phyloP scores from a whole-genome alignment of 2,113 vertebrate genomes.

The Tachysurus fulvidraco region DNA sequence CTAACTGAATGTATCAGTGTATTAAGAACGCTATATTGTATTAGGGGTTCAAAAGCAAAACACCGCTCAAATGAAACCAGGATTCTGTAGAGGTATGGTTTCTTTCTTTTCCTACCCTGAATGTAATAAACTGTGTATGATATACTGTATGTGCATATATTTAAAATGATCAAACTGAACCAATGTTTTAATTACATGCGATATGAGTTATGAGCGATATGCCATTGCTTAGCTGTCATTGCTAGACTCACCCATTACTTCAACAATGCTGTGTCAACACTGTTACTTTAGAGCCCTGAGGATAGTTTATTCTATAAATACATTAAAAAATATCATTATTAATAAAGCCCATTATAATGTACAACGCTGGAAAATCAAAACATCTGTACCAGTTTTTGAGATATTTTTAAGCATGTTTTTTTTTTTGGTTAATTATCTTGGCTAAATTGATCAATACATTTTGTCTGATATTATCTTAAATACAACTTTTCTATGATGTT shows the following conservation, averaged over 20 bases:
- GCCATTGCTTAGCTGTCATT: not conserved
- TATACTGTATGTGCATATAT: not conserved
- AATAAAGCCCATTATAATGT: not conserved
- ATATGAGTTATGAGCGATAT: not conserved
- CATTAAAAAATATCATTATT: not conserved
- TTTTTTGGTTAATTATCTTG: not conserved
- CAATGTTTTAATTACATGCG: not conserved
- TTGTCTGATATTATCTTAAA: not conserved
- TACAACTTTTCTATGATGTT: not conserved
- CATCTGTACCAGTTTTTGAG: not conserved
- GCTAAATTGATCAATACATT: not conserved
- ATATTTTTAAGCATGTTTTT: not conserved
- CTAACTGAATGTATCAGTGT: not conserved
- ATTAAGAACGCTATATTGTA: too few species aligned
- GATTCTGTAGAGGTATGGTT: not conserved
- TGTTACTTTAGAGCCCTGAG: not conserved
- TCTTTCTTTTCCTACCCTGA: not conserved
- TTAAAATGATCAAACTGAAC: not conserved
- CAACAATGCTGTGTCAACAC: constrained; percentile 57
- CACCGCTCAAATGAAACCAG: not conserved
- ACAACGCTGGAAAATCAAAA: constrained; percentile 2
- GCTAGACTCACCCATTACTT: constrained; percentile 47
- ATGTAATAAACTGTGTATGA: too few species aligned
- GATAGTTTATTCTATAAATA: not conserved
- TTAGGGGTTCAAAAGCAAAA: not conserved